Evolutionary conservation across 2,113 vertebrate genomes (phyloP).

Genomic region (Petromus typicus): DNA sequence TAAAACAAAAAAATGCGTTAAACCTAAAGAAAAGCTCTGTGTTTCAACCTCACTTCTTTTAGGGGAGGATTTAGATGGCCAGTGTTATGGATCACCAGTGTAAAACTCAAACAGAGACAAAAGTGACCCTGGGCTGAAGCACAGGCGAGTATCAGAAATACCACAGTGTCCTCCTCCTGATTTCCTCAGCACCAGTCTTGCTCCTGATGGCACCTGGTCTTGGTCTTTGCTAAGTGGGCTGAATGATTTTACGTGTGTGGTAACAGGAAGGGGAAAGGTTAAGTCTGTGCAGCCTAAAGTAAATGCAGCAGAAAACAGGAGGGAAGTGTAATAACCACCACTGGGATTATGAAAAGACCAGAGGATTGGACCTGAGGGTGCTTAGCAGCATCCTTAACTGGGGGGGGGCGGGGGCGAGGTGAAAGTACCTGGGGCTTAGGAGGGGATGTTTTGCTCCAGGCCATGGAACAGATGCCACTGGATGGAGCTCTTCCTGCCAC

Average conservation of each 20-base stretch:
- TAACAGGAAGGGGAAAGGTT: neutral
- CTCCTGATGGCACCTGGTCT: neutral
- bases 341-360: neutral
- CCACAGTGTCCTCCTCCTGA: neutral
- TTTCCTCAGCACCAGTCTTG: neutral
- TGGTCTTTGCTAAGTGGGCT: neutral
- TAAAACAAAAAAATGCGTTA: neutral
- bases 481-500: neutral
- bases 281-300: neutral
- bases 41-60: conserved; percentile 31
- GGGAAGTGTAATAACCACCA: neutral
- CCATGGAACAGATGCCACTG: neutral
- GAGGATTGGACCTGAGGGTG: too few relatives aligned
- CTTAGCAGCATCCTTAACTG: neutral
- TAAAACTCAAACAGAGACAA: neutral
- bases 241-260: neutral
- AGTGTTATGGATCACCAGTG: neutral
- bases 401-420: too few relatives aligned
- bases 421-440: neutral
- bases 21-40: neutral
- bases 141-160: neutral
- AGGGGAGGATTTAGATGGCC: neutral
- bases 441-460: neutral
- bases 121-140: neutral
- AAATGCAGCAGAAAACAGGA: neutral